phyloP scores from a whole-genome alignment of 2,797 vertebrate genomes.

The Ctenochaetus hawaiiensis region DNA sequence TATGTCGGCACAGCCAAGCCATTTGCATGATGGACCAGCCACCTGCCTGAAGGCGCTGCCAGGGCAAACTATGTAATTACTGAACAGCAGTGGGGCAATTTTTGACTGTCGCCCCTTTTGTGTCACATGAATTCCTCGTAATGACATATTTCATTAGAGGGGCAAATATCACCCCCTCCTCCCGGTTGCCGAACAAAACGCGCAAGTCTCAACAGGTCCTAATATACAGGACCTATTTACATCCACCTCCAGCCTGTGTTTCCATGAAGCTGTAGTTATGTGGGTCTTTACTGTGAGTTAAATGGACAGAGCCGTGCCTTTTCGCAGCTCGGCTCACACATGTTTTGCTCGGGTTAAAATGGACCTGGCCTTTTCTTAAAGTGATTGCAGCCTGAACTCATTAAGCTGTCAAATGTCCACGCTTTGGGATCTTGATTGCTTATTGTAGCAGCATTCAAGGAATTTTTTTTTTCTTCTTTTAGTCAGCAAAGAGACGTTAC shows the following conservation, averaged over 20 bases:
- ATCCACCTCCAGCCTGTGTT: slow-evolving; percentile 82
- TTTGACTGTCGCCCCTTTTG: slow-evolving; percentile 99
- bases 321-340: slow-evolving; percentile 64
- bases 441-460: slow-evolving; percentile 82
- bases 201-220: slow-evolving; percentile 91
- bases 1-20: slow-evolving; percentile 96
- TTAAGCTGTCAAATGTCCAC: slow-evolving; percentile 81
- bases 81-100: slow-evolving; percentile 99
- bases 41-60: slow-evolving; percentile 98
- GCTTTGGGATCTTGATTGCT: slow-evolving; percentile 81
- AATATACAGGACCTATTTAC: slow-evolving; percentile 87
- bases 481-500: slow-evolving; percentile 47
- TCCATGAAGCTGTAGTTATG: slow-evolving; percentile 77
- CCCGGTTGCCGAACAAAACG: slow-evolving; percentile 89
- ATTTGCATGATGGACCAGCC: slow-evolving; percentile 99
- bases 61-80: slow-evolving; percentile 99
- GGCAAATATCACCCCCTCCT: slow-evolving; percentile 95
- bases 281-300: slow-evolving; percentile 77
- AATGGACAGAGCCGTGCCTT: slow-evolving; percentile 70
- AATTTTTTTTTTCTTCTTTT: slow-evolving; percentile 58
- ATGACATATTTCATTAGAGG: slow-evolving; percentile 99
- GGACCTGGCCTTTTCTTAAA: slow-evolving; percentile 72
- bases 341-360: slow-evolving; percentile 66
- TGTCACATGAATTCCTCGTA: slow-evolving; percentile 99
- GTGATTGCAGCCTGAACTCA: slow-evolving; percentile 82